Evolutionary conservation across 2,797 vertebrate genomes (phyloP).

Genomic region (Pseudocheirus occidentalis): DNA sequence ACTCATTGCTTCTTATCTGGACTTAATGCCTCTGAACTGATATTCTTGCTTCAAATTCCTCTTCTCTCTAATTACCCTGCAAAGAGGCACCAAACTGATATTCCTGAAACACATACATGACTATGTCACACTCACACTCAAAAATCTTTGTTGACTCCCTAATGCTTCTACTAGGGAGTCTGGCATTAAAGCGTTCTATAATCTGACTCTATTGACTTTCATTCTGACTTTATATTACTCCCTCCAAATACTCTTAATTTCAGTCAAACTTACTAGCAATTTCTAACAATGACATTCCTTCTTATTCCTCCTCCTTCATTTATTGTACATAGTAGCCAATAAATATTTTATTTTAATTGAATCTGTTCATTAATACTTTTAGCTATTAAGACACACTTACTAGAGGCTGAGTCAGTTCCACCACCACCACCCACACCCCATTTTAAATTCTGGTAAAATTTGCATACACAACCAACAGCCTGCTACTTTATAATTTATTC

Average conservation of each 20-base stretch:
- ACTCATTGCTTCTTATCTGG: background rate
- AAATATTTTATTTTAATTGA: background rate
- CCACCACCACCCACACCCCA: background rate
- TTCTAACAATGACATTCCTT: background rate
- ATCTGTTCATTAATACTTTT: slow-evolving; percentile 37
- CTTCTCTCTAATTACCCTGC: background rate
- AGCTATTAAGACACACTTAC: background rate
- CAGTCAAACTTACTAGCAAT: background rate
- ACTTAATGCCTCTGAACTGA: background rate
- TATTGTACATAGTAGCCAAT: too few species aligned
- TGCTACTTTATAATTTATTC: slow-evolving; percentile 12
- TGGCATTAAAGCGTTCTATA: too few species aligned
- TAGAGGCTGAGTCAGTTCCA: background rate
- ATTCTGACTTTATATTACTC: background rate
- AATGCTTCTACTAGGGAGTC: background rate
- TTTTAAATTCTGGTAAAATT: slow-evolving; percentile 1
- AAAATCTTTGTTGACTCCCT: background rate
- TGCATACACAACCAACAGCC: background rate
- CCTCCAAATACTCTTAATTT: background rate
- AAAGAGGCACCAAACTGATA: background rate
- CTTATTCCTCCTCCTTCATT: background rate
- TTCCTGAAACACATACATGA: background rate
- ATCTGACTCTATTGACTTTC: background rate
- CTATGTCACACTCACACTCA: background rate
- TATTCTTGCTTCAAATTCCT: background rate